These are phyloP conservation scores for Ariopsis seemanni DNA, from an alignment of 2,113 vertebrate genomes.

Conservation along the genomic window DNA sequence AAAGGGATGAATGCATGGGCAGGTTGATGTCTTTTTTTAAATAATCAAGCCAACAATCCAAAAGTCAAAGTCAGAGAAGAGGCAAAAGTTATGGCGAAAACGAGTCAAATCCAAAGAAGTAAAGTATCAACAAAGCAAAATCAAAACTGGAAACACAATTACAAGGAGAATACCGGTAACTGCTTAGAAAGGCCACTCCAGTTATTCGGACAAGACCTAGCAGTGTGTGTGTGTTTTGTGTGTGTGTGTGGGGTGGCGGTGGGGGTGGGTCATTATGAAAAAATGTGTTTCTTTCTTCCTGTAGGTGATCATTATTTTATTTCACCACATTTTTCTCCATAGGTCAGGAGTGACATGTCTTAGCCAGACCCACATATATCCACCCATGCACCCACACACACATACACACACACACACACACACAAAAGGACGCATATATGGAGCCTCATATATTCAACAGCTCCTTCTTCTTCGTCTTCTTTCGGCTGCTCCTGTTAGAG, in stretches of 20 bases:
- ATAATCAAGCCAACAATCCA: background rate
- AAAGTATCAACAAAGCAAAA: background rate
- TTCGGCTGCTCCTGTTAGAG: too few species aligned
- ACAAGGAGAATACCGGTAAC: background rate
- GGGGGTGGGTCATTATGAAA: background rate
- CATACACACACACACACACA: background rate
- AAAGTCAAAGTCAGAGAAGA: background rate
- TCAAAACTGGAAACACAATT: background rate
- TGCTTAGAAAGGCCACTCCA: background rate
- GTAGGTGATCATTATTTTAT: slow-evolving; percentile 30
- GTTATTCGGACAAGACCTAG: background rate
- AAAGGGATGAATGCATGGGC: background rate
- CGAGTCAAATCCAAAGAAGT: background rate
- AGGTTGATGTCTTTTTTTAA: background rate
- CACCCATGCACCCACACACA: background rate
- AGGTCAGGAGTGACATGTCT: slow-evolving; percentile 14
- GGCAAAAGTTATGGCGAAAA: background rate
- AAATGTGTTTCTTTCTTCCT: background rate
- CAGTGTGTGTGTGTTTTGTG: background rate
- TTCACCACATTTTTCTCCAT: background rate
- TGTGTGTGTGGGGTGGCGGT: background rate
- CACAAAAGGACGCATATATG: background rate
- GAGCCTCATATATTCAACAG: background rate
- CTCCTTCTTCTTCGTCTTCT: too few species aligned
- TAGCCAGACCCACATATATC: slow-evolving; percentile 11